Percentiles rank a stretch among this genome's conserved stretches.
phyloP scores from a whole-genome alignment of 1,140 invertebrate genomes.

The Sesamia nonagrioides region DNA sequence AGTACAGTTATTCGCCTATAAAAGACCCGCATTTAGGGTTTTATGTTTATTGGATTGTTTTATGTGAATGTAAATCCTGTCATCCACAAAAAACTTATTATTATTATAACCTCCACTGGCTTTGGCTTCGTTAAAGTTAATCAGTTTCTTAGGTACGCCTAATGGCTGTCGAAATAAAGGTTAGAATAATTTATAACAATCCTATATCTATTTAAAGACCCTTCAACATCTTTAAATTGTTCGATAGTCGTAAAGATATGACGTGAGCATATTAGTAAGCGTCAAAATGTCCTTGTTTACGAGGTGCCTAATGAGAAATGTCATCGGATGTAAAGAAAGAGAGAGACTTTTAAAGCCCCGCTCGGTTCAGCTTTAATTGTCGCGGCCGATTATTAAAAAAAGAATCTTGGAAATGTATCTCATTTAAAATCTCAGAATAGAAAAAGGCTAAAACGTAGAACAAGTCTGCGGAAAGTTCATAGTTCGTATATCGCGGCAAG shows the following conservation, averaged over 20 bases:
- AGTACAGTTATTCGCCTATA: conserved; percentile 10
- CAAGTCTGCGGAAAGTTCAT: conserved; percentile 29
- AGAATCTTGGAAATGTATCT: background rate
- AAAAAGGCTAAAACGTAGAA: background rate
- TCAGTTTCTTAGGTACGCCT: conserved; percentile 27
- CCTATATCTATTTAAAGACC: conserved; percentile 58
- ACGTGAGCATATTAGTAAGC: conserved; percentile 80
- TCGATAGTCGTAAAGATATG: conserved; percentile 79
- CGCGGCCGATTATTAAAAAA: background rate
- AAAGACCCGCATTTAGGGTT: background rate
- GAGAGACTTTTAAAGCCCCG: conserved; percentile 76
- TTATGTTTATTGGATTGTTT: background rate
- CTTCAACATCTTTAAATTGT: conserved; percentile 66
- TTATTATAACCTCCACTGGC: background rate
- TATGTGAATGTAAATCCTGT: background rate
- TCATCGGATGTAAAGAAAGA: conserved; percentile 63
- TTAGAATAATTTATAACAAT: conserved; percentile 58
- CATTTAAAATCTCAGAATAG: background rate
- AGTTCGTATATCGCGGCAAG: conserved; percentile 20
- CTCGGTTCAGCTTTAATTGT: conserved; percentile 20
- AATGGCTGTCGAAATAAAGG: conserved; percentile 53
- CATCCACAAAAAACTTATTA: background rate
- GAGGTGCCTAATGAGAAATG: conserved; percentile 82
- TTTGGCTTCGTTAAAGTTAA: conserved; percentile 16
- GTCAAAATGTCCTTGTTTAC: conserved; percentile 81